Evolutionary conservation across 2,113 vertebrate genomes (phyloP).

Genomic region (Cynocephalus volans): DNA sequence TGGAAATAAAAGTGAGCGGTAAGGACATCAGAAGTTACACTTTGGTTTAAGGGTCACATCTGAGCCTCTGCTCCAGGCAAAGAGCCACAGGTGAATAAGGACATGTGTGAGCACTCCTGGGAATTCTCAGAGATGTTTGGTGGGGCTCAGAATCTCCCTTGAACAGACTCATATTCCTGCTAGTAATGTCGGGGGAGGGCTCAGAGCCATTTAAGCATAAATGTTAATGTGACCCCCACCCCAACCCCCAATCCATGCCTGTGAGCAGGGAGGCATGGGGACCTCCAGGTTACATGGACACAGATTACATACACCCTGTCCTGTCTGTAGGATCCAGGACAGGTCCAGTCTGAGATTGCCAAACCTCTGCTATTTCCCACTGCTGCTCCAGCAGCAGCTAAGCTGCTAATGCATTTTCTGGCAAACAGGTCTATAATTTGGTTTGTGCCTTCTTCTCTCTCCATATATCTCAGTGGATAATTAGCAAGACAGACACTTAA

Average conservation of each 20-base stretch:
- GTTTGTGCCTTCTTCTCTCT: not conserved
- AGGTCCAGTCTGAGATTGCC: not conserved
- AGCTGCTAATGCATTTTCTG: conserved; percentile 23
- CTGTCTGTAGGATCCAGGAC: not conserved
- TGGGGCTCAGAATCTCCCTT: not conserved
- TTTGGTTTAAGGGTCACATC: not conserved
- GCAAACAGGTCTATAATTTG: conserved; percentile 16
- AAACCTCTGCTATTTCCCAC: conserved; percentile 60
- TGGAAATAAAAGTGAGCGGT: not conserved
- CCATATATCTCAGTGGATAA: conserved; percentile 63
- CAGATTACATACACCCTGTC: not conserved
- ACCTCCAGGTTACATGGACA: not conserved
- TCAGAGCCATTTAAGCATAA: not conserved
- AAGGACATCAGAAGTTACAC: not conserved
- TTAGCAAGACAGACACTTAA: conserved; percentile 71
- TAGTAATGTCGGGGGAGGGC: accelerated
- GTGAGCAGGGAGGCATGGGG: not conserved
- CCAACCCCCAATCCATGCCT: not conserved
- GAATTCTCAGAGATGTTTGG: not conserved
- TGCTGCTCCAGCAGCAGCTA: not conserved
- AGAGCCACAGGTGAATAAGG: not conserved
- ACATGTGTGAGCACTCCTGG: accelerated
- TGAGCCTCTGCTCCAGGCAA: not conserved
- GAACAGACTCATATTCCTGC: not conserved
- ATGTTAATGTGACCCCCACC: not conserved